Base-by-base conservation (phyloP, 1,140 invertebrate species). In the Ditylenchus dipsaci region DNA sequence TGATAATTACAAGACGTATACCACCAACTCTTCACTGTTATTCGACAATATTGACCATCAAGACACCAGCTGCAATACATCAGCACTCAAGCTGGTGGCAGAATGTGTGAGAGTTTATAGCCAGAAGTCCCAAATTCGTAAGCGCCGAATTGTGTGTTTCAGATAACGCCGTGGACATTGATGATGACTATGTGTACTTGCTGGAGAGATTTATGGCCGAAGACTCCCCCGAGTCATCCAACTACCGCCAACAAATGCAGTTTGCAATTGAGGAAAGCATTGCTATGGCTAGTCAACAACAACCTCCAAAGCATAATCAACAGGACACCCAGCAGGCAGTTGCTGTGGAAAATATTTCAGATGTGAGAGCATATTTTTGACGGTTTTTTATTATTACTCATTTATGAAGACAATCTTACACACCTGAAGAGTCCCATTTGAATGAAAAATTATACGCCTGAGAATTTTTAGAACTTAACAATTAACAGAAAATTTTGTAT, bases 91-190 rank as follows among this genome's bases (percentile, higher is more conserved):
- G 57, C 19, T 57, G n/a, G 66, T 63, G 21, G 19, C n/a, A 38
- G 42, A 43, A 68, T 68, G n/a, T 38, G 33, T 38, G 33, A 5
- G 11, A 38, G 33, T n/a, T n/a, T n/a, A n/a, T n/a, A n/a, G n/a
- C n/a, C n/a, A n/a, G n/a, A n/a, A n/a, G n/a, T n/a, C n/a, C n/a
- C 49, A 65, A 17, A 21, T 58, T n/a, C n/a, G n/a, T n/a, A 49
- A 5, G 33, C 61, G 13, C 21, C 23, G 19, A 23, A 27, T 21
- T 19, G 19, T 29, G 21, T 68, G 17, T 63, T 72, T 5, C 11
- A 68, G 68, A 69, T 45, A 69, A 69, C 69, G 17, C 68, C 21
- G 23, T 70, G 19, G 68, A 70, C n/a, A 65, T 69, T 26, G 68
- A 65, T 17, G 68, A 70, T 21, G 68, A 70, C 33, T 70, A 70